phyloP scores from a whole-genome alignment of 2,888 invertebrate species.

The Phanerotoma sp. region DNA sequence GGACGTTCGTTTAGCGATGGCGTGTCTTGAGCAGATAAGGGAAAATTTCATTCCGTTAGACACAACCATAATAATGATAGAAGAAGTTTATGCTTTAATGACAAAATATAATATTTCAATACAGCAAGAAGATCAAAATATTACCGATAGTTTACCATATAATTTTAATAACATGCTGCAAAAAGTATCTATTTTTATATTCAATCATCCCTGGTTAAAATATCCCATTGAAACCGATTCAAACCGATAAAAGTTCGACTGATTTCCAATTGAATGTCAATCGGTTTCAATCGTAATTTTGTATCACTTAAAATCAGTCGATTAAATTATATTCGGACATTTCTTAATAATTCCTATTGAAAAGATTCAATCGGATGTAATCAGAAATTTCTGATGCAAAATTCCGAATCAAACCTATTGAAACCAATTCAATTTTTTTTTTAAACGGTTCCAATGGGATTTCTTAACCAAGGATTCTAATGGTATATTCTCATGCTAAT shows the following conservation, averaged over 20 bases:
- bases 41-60: conserved; percentile 81
- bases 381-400: no score
- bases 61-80: conserved; percentile 72
- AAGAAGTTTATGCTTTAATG: conserved; percentile 78
- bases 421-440: no score
- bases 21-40: conserved; percentile 72
- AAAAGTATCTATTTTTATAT: conserved; percentile 61
- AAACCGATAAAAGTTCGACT: no score
- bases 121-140: conserved; percentile 75
- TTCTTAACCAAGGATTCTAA: not conserved
- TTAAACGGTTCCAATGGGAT: no score
- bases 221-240: no score
- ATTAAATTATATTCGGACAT: no score
- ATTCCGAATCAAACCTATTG: no score
- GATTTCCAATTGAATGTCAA: no score
- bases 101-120: conserved; percentile 67
- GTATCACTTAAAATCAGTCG: no score
- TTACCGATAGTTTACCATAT: conserved; percentile 76
- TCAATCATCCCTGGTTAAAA: not conserved
- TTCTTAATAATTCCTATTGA: no score
- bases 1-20: conserved; percentile 79
- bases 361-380: no score
- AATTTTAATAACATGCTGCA: conserved; percentile 75
- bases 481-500: conserved; percentile 39
- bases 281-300: no score